Base-by-base conservation (phyloP, 2,797 vertebrate genomes). In the Spizella passerina region DNA sequence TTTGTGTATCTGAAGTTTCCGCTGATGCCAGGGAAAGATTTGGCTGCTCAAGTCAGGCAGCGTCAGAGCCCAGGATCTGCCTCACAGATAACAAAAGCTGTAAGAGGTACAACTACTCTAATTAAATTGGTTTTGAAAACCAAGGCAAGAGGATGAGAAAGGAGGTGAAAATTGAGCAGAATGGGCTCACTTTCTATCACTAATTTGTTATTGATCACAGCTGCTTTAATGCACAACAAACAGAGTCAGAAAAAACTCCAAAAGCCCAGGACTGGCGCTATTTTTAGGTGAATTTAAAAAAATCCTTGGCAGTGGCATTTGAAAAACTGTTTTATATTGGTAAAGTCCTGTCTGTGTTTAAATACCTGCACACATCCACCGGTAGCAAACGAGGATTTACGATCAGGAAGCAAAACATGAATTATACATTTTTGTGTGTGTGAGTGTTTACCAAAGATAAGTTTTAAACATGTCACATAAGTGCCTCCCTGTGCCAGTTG, bases 381-480 rank as follows among this genome's bases (percentile, higher is more conserved):
- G 10, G 93, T 83, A 94, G 71, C 86, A 91, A 86, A 50, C 3
- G 14, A 93, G 43, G 65, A 83, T 88, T 93, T 65, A 57, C 3
- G 6, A 93, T 70, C 68, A 94, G 68, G 93, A 95, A 94, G 90
- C 57, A 38, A 88, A 96, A 56, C 43, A 21, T 47, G 52, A 73
- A 22, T 83, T 84, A 20, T n/a, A 34, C 57, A 79, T 60, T 44
- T 88, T 27, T 52, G 47, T 80, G 70, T 39, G 57, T 88, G 78
- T 70, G 86, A 64, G 61, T 79, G 79, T 92, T 97, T 96, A 97
- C 93, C 96, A 97, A 97, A 97, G 88, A 96, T 75, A 57, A 88
- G 72, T 97, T 97, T 96, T 71, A 94, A 96, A 83, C 68, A 73
- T 87, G 60, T 93, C 94, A 97, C 90, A 59, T 86, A 97, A 97